Base-by-base conservation (phyloP, 2,113 vertebrate species). In the Lota lota region DNA sequence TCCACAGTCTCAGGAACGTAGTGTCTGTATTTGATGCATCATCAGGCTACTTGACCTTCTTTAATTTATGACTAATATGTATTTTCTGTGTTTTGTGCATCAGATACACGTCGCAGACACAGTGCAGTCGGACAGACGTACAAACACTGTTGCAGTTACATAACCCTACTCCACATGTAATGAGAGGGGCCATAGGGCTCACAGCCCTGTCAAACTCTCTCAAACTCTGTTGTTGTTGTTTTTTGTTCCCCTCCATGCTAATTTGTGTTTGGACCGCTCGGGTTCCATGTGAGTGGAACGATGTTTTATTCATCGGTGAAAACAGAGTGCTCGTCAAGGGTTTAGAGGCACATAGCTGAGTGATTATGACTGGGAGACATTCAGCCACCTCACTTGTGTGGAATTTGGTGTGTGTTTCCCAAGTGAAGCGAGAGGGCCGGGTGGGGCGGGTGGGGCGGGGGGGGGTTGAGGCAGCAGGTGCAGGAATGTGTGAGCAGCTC, bases 401-500 rank as follows among this genome's bases (percentile, higher is more conserved):
- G 80, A 81, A 83, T 81, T 70, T 62, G 71, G 71, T 66, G 59
- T 63, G 78, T 53, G 65, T 57, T 77, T 79, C 76, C 74, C 1
- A 22, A 82, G 40, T 47, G 40, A 8, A 66, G 78, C 74, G 63
- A 77, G 74, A 33, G 24, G 66, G 76, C 76, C 72, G 75, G 75
- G 76, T 3, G 15, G 4, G 16, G 53, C 1, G 53, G 53, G 53
- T 4, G 5, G 17, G 54, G 17, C 10, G 16, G 75, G 76, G 83
- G 76, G 79, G 59, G 67, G 75, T 68, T 62, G 80, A 74, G 24
- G 28, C 78, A 84, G 86, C 88, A 89, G 89, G 85, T 88, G 87
- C 84, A 81, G 70, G 83, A 87, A 85, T 83, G 79, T 79, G 74
- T 86, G 69, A 72, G 80, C 79, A 79, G 79, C 79, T 76, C 75